phyloP scores from a whole-genome alignment of 1,140 invertebrate species.

The Drosophila takahashii region DNA sequence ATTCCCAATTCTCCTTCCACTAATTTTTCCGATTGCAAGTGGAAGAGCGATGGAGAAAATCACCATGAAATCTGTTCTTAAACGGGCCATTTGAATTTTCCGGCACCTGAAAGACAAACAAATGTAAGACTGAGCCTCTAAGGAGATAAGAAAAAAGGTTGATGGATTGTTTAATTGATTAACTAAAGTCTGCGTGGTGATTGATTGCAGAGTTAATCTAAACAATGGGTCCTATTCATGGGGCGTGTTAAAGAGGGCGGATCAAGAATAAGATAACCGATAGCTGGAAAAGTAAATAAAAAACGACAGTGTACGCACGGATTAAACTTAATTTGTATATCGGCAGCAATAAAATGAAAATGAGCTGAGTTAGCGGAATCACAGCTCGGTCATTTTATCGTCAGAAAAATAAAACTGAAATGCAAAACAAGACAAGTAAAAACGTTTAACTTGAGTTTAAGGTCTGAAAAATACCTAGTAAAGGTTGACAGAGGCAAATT shows the following conservation, averaged over 20 bases:
- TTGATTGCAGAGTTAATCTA: slow-evolving; percentile 31
- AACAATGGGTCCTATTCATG: slow-evolving; percentile 29
- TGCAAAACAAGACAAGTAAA: slow-evolving; percentile 1
- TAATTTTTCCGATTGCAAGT: neutral
- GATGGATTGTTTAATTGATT: slow-evolving; percentile 40
- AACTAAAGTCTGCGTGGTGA: slow-evolving; percentile 19
- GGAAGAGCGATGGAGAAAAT: slow-evolving; percentile 2
- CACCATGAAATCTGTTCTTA: slow-evolving; percentile 11
- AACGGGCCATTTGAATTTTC: slow-evolving; percentile 8
- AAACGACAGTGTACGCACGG: neutral
- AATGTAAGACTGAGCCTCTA: neutral
- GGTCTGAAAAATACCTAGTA: neutral
- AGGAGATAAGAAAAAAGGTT: slow-evolving; percentile 20
- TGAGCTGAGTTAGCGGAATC: slow-evolving; percentile 30
- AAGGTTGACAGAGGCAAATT: neutral
- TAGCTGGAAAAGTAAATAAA: neutral
- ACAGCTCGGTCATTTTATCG: slow-evolving; percentile 29
- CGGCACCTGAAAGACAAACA: slow-evolving; percentile 5
- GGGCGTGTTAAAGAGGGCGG: slow-evolving; percentile 17
- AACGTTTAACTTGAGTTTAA: neutral
- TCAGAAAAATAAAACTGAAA: slow-evolving; percentile 10
- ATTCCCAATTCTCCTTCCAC: neutral
- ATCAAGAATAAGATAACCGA: slow-evolving; percentile 5
- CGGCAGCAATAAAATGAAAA: slow-evolving; percentile 22
- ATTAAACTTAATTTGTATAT: slow-evolving; percentile 24